Percentiles rank a stretch among this genome's conserved stretches.
Evolutionary conservation across 2,888 invertebrate genomes (phyloP).

Genomic region (Ophioninae sp.): DNA sequence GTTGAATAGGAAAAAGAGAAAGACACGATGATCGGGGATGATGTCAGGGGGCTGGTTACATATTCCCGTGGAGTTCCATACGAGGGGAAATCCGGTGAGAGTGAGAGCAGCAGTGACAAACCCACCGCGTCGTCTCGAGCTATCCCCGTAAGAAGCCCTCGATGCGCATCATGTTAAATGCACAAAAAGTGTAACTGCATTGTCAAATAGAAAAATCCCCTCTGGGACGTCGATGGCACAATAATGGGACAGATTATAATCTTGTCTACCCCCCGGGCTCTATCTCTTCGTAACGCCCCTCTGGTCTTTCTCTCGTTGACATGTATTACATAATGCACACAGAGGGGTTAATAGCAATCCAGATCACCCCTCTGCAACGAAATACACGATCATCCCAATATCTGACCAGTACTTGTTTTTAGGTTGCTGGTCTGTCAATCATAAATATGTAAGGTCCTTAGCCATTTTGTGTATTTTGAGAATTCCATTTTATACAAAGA

Average conservation of each 20-base stretch:
- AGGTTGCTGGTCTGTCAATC: conserved; percentile 31
- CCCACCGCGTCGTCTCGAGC: conserved; percentile 26
- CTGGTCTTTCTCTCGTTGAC: conserved; percentile 55
- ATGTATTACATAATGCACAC: conserved; percentile 55
- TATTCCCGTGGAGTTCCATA: conserved; percentile 54
- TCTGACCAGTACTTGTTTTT: conserved; percentile 47
- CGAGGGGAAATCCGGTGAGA: conserved; percentile 56
- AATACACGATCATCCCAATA: conserved; percentile 55
- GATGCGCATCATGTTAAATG: conserved; percentile 78
- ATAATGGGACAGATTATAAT: conserved; percentile 81
- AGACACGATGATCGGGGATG: conserved; percentile 24
- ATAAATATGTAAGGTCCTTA: not conserved
- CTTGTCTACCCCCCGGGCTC: conserved; percentile 80
- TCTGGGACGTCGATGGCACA: conserved; percentile 80
- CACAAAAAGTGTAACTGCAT: conserved; percentile 80
- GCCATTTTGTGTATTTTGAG: not conserved
- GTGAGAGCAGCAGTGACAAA: conserved; percentile 60
- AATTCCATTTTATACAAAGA: not conserved
- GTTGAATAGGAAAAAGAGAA: not conserved
- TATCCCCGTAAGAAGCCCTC: conserved; percentile 37
- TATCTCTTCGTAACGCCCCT: conserved; percentile 53
- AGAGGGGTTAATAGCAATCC: conserved; percentile 51
- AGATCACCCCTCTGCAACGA: conserved; percentile 42
- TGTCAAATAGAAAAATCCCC: conserved; percentile 79
- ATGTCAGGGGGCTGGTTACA: conserved; percentile 67